Conservation (phyloP, 2,113 vertebrate genomes). For the Etia nguti region DNA sequence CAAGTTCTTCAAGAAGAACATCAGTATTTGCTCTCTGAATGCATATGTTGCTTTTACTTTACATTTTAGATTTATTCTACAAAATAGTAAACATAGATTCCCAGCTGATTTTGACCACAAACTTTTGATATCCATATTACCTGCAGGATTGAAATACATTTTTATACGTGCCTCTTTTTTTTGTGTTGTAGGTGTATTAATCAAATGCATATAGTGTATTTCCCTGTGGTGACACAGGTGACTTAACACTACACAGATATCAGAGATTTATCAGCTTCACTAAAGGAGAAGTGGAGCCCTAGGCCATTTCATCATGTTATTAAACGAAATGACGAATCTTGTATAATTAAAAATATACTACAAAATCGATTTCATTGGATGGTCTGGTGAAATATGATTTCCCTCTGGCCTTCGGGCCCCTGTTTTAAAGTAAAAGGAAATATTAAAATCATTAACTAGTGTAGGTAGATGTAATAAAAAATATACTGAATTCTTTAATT, state of each 20-base stretch:
- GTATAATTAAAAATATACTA: slow-evolving; percentile 46
- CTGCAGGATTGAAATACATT: background rate
- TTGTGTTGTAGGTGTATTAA: background rate
- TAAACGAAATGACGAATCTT: slow-evolving; percentile 33
- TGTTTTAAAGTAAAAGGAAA: slow-evolving; percentile 4
- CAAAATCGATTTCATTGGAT: slow-evolving; percentile 31
- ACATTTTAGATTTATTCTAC: background rate
- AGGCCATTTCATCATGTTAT: slow-evolving; percentile 7
- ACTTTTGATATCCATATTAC: fast-evolving
- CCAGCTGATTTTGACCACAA: background rate
- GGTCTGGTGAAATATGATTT: slow-evolving; percentile 28
- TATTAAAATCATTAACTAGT: slow-evolving; percentile 21
- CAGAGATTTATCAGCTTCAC: slow-evolving; percentile 13
- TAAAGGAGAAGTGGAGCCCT: slow-evolving; percentile 2
- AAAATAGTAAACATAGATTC: background rate
- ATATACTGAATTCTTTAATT: background rate
- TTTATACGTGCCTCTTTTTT: background rate
- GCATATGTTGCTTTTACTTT: background rate
- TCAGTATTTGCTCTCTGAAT: background rate
- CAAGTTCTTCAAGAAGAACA: background rate
- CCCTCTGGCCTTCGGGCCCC: background rate
- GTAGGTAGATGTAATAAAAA: background rate
- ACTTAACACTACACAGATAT: background rate
- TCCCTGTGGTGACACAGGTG: background rate
- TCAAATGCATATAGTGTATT: background rate